Base-by-base conservation (phyloP, 2,113 vertebrate genomes). In the Gavialis gangeticus region DNA sequence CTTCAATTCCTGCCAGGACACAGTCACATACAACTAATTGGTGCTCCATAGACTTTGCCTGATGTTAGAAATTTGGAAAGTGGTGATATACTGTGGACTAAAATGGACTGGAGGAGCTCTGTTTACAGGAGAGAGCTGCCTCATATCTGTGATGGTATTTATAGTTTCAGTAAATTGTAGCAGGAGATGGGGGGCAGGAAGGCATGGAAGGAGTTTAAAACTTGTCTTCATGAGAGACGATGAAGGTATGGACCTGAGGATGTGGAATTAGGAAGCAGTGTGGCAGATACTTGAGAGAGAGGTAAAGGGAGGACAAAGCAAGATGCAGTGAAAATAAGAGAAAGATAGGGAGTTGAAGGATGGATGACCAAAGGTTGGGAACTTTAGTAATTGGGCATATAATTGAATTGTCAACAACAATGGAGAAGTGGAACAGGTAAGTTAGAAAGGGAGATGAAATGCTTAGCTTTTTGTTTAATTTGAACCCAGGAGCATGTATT, bases 21-120 rank as follows among this genome's bases (percentile, higher is more conserved):
- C 28, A 71, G 28, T 6, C 62, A 24, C 11, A 11, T 4, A 30
- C 58, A 2, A 10, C 12, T 59, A 12, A 28, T 8, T 30, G 79
- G 2, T 25, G 21, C 10, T 86, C 66, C 59, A 22, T 22, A 24
- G 59, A 3, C 30, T 94, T 82, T 59, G 5, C 4, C 79, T 75
- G n/a, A 14, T 59, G 12, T 6, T 25, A 82, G 58, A 89, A 89
- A 84, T 2, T 13, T 28, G 55, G 69, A 62, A 88, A 60, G 77
- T 0, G 0, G 16, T 12, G 4, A 4, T 10, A 12, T 21, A 66
- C 1, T 21, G 15, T 4, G 5, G 3, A 4, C 10, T 22, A 19
- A 59, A 18, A 86, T 0, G 24, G 34, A 21, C n/a, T 78, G 37
- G 80, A 86, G 67, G 7, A 79, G 8, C 12, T 21, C 30, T 55